Evolutionary conservation across 1,140 invertebrate species (phyloP), one percentile per base, ranked within the genome.

Genomic region (Camponotus vicinus): DNA sequence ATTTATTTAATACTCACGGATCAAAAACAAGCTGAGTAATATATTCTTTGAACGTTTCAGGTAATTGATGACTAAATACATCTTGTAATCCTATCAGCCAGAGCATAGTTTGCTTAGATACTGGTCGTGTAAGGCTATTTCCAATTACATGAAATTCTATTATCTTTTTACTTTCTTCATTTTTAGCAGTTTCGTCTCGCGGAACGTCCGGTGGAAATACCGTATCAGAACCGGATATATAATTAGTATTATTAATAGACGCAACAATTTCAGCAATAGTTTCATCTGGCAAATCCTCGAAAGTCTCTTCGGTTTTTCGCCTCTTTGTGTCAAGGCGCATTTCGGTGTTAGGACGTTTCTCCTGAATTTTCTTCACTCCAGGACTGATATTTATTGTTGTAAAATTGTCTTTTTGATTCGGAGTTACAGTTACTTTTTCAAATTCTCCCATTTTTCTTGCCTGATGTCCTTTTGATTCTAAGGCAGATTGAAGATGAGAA

Each of bases 41-140:
- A 92, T 99, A 99, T 94, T 99, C 98, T 90, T 99, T 98, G 0
- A 99, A 99, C 99, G 99, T 99, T 94, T 98, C 96, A 0, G 99
- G 98, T 73, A 99, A 95, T 92, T 99, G 99, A 92, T 98, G 98
- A 18, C 98, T 98, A 94, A 99, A 99, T 0, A 99, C 97, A 95
- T 99, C 99, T 93, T 99, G 98, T 0, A 99, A 95, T 71, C 98
- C 98, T 85, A 99, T 97, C 3, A 99, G 95, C 98, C 98, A 99
- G 3, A 98, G 95, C 96, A 99, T 98, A 0, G 98, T 98, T 94
- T 99, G 98, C 89, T 98, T 98, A 67, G 97, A 97, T 2, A 99
- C 98, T 15, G 97, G 96, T 86, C 97, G 97, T 0, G 97, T 98
- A 6, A 99, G 95, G 42, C 98, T 98, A 95, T 99, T 99, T 0